Percentiles rank a stretch among this genome's conserved stretches.
These are phyloP conservation scores for Porites lobata DNA, from an alignment of 92 coral and sea anemone species.

Conservation along the genomic window DNA sequence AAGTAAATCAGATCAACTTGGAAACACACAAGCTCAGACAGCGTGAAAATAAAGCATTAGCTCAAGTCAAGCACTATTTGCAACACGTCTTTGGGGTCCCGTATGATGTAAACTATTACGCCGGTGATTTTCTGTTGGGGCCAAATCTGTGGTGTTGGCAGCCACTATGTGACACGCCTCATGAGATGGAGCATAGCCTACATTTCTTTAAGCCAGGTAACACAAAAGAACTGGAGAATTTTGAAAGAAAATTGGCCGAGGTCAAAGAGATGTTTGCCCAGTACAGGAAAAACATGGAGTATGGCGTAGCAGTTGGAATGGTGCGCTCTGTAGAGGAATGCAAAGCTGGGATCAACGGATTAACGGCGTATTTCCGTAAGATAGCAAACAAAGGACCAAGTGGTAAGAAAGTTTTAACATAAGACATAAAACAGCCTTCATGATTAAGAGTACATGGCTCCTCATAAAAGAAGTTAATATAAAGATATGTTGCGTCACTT, in stretches of 20 bases:
- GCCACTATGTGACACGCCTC: constrained; percentile 55
- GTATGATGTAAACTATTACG: constrained; percentile 80
- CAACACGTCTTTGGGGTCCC: constrained; percentile 64
- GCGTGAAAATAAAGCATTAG: constrained; percentile 81
- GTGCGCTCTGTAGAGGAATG: constrained; percentile 79
- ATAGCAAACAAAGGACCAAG: constrained; percentile 70
- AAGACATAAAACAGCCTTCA: no score
- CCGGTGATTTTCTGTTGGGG: constrained; percentile 84
- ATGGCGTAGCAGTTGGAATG: constrained; percentile 83
- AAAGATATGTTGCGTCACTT: no score
- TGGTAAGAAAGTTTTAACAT: constrained; percentile 41
- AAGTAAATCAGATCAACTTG: constrained; percentile 51
- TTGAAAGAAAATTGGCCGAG: constrained; percentile 55
- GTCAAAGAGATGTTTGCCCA: constrained; percentile 65
- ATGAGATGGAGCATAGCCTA: constrained; percentile 48
- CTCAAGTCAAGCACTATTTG: constrained; percentile 78
- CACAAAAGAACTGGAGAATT: constrained; percentile 43
- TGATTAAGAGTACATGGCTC: no score
- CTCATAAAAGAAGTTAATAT: no score
- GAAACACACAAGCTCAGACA: constrained; percentile 65
- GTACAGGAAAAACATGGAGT: constrained; percentile 70
- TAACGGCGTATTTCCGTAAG: constrained; percentile 48
- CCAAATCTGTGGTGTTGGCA: constrained; percentile 90
- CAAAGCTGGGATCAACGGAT: constrained; percentile 77
- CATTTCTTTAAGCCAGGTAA: constrained; percentile 55